phyloP scores from a whole-genome alignment of 1,140 invertebrate genomes.

The Zaprionus capensis region DNA sequence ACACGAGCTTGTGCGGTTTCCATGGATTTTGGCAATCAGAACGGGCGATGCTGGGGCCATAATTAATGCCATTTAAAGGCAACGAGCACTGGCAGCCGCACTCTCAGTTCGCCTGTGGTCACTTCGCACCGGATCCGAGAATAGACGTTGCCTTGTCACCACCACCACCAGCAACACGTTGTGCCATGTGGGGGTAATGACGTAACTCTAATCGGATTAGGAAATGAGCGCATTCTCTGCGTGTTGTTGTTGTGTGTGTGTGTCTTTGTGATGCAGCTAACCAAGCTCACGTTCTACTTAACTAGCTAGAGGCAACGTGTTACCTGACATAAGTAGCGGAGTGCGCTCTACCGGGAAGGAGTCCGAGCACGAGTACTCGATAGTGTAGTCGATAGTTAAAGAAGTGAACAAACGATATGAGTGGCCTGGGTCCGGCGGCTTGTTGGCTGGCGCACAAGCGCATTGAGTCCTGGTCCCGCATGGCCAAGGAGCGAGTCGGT shows the following conservation, averaged over 20 bases:
- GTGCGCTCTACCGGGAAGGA: conserved; percentile 3
- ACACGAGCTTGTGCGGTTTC: conserved; percentile 16
- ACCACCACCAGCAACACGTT: not conserved
- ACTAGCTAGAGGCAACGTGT: not conserved
- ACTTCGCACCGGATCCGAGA: not conserved
- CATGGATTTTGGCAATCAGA: conserved; percentile 8
- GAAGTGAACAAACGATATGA: conserved; percentile 83
- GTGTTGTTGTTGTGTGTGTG: not conserved
- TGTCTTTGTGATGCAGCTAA: not conserved
- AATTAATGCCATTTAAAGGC: conserved; percentile 57
- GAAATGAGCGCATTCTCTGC: conserved; percentile 10
- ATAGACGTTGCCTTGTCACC: conserved; percentile 13
- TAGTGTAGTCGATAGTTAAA: conserved; percentile 16
- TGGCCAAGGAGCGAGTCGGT: conserved; percentile 88
- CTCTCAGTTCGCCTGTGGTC: conserved; percentile 15
- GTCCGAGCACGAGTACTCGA: not conserved
- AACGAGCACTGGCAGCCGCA: conserved; percentile 44
- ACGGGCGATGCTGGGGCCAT: conserved; percentile 19
- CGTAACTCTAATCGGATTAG: conserved; percentile 63
- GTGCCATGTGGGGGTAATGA: conserved; percentile 9
- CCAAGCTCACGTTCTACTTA: conserved; percentile 1
- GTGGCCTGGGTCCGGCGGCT: conserved; percentile 88
- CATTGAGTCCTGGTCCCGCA: conserved; percentile 89
- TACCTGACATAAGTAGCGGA: not conserved
- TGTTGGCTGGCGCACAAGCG: conserved; percentile 89